Conservation (phyloP, 2,113 vertebrate species). For the Ranitomeya variabilis region DNA sequence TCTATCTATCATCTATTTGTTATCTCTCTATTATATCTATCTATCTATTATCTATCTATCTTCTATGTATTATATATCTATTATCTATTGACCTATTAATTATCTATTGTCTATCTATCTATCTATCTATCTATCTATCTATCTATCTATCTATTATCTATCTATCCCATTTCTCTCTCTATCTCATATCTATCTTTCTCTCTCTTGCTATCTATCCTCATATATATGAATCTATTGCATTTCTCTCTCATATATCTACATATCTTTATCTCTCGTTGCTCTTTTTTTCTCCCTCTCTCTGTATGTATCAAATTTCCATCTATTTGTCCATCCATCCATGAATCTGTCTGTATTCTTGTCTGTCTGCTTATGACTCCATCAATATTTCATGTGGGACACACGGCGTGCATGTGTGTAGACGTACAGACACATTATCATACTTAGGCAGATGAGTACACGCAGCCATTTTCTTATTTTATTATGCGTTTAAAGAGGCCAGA, state of each 20-base stretch:
- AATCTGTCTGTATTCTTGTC: conserved; percentile 10
- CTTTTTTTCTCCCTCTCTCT: neutral
- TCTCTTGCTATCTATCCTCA: neutral
- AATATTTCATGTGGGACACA: conserved; percentile 31
- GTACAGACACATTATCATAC: conserved; percentile 31
- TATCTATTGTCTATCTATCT: no score
- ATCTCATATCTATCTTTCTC: neutral
- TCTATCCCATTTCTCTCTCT: neutral
- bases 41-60: neutral
- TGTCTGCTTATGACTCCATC: conserved; percentile 10
- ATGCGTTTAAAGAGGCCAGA: conserved; percentile 70
- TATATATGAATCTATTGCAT: neutral
- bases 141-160: neutral
- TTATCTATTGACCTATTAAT: no score
- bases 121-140: no score
- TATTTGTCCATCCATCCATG: conserved; percentile 9
- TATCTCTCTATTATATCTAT: neutral
- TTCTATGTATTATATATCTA: no score
- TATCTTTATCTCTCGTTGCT: neutral
- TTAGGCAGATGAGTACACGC: conserved; percentile 27
- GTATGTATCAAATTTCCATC: neutral
- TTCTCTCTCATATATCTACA: neutral
- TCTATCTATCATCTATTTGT: no score
- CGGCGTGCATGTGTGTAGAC: conserved; percentile 9
- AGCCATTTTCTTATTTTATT: conserved; percentile 27